Percentiles rank a stretch among this genome's conserved stretches.
Conservation (phyloP, 2,888 invertebrate species). For the Cheilosia pagana region DNA sequence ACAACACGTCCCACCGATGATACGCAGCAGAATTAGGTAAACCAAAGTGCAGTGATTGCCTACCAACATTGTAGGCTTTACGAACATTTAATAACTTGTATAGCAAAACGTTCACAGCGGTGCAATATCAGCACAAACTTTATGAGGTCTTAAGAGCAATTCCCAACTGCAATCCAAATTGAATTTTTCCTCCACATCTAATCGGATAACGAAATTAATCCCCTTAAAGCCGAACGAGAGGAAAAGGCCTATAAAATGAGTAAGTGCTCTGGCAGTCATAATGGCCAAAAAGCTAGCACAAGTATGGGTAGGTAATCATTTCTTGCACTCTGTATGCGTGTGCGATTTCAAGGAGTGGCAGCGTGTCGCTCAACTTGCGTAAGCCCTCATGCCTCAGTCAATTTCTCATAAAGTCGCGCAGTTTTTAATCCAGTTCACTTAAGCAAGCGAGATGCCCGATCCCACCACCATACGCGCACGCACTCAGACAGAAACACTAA, state of each 20-base stretch:
- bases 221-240: constrained; percentile 49
- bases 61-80: constrained; percentile 58
- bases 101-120: constrained; percentile 24
- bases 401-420: constrained; percentile 68
- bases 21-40: constrained; percentile 1
- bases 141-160: constrained; percentile 69
- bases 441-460: constrained; percentile 10
- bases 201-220: constrained; percentile 70
- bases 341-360: constrained; percentile 64
- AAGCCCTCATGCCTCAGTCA: constrained; percentile 50
- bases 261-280: constrained; percentile 54
- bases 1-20: background rate
- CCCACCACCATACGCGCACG: constrained; percentile 36
- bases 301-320: constrained; percentile 24
- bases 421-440: constrained; percentile 73
- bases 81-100: constrained; percentile 55
- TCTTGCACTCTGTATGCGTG: constrained; percentile 2
- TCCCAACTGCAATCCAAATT: constrained; percentile 60
- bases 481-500: constrained; percentile 68
- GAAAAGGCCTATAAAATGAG: constrained; percentile 63
- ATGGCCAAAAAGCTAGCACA: constrained; percentile 42
- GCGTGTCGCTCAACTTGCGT: constrained; percentile 33
- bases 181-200: constrained; percentile 66
- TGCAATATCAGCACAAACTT: constrained; percentile 56
- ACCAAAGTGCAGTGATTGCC: constrained; percentile 26